These are phyloP conservation scores for Erythrolamprus reginae DNA, from an alignment of 2,113 vertebrate species.

Conservation along the genomic window DNA sequence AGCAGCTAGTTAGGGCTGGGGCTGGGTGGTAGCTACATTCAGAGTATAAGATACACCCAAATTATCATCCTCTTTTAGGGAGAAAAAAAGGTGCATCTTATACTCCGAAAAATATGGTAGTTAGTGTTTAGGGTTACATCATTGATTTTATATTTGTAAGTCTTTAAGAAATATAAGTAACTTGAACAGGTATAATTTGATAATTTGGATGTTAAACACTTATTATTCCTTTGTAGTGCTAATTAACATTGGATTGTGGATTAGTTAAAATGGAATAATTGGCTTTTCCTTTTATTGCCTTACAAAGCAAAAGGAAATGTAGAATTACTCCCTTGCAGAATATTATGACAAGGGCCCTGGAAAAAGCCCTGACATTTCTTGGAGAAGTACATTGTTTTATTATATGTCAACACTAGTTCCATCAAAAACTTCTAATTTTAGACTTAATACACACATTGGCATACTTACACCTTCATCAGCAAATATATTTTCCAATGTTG, in stretches of 20 bases:
- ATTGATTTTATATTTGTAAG: slow-evolving; percentile 36
- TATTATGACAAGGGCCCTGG: too few relatives aligned
- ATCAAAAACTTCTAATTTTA: neutral
- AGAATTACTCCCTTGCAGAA: neutral
- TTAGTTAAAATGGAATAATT: slow-evolving; percentile 10
- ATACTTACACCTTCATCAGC: neutral
- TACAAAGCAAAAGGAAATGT: neutral
- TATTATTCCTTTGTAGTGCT: slow-evolving; percentile 31
- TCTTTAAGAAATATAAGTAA: slow-evolving; percentile 19
- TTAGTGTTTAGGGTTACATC: slow-evolving; percentile 45
- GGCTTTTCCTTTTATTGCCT: slow-evolving; percentile 17
- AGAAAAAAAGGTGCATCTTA: too few relatives aligned
- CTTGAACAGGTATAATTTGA: neutral
- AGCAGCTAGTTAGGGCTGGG: too few relatives aligned
- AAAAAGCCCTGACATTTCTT: neutral
- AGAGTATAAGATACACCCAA: too few relatives aligned
- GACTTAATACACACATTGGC: neutral
- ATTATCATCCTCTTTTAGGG: too few relatives aligned
- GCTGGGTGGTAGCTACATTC: too few relatives aligned
- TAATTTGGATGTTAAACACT: slow-evolving; percentile 26
- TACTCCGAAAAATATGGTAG: too few relatives aligned
- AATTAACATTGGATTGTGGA: neutral
- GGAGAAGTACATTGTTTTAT: neutral
- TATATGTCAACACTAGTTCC: neutral
- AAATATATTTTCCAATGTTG: neutral